These are phyloP conservation scores for Alces alces DNA, from an alignment of 2,113 vertebrate species.

Conservation along the genomic window DNA sequence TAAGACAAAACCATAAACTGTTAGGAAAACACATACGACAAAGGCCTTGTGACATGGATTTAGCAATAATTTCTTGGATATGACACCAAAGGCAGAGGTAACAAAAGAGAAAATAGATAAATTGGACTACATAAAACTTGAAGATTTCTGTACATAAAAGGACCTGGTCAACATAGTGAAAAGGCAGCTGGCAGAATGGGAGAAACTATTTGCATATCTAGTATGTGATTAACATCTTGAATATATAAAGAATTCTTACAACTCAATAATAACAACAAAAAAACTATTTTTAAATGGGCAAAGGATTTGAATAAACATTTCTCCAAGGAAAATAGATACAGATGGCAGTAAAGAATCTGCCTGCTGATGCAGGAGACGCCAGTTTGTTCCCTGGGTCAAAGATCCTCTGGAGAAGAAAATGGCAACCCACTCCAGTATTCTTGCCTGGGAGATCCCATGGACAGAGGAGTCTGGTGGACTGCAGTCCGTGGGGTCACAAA, in stretches of 20 bases:
- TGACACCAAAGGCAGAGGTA: neutral
- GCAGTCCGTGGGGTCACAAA: neutral
- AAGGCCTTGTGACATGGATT: neutral
- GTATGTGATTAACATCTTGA: neutral
- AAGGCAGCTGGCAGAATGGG: neutral
- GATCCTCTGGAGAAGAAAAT: neutral
- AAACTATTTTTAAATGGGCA: neutral
- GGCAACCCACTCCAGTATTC: neutral
- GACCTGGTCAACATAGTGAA: neutral
- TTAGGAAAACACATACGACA: neutral
- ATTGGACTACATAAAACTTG: neutral
- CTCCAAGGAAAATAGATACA: neutral
- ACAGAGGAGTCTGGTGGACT: neutral
- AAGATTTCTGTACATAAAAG: neutral
- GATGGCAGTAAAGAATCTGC: neutral
- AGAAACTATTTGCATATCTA: neutral
- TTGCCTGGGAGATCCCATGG: neutral
- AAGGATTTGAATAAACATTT: neutral
- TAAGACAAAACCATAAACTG: neutral
- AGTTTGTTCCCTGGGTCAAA: neutral
- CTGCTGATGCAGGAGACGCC: neutral
- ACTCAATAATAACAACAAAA: neutral
- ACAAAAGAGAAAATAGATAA: neutral
- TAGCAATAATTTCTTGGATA: neutral
- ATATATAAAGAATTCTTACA: neutral